Percentiles rank a stretch among this genome's conserved stretches.
phyloP scores from a whole-genome alignment of 2,888 invertebrate genomes.

The Spicauda simplicius region DNA sequence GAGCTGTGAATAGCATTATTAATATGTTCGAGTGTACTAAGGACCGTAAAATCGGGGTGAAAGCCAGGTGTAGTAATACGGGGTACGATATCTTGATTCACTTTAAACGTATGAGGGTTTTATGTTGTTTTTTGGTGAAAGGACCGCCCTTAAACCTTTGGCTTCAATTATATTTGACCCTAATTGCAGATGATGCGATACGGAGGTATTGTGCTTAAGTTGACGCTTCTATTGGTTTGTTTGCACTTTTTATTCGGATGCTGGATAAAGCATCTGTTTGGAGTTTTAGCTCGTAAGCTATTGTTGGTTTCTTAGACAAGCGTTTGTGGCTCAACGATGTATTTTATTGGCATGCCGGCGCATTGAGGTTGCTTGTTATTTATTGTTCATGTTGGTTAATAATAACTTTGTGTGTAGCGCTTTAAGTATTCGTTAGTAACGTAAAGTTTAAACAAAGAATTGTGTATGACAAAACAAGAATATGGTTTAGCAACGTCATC shows the following conservation, averaged over 20 bases:
- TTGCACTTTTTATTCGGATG: conserved; percentile 59
- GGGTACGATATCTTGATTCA: conserved; percentile 79
- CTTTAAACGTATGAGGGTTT: conserved; percentile 71
- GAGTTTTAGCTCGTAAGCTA: conserved; percentile 15
- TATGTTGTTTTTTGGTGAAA: conserved; percentile 70
- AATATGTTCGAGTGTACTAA: conserved; percentile 66
- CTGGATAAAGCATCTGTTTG: conserved; percentile 56
- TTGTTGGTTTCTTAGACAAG: conserved; percentile 34
- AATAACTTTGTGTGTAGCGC: conserved; percentile 3
- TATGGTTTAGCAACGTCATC: no score
- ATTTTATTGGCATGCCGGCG: conserved; percentile 34
- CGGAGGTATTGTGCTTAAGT: conserved; percentile 66
- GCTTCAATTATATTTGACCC: conserved; percentile 82
- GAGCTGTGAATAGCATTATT: conserved; percentile 72
- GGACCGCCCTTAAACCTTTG: conserved; percentile 75
- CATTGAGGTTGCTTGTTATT: conserved; percentile 33
- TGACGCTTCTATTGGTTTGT: conserved; percentile 76
- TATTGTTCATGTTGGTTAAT: conserved; percentile 29
- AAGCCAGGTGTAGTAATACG: conserved; percentile 70
- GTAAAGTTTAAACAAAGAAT: no score
- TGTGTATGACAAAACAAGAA: no score
- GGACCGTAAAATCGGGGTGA: conserved; percentile 61
- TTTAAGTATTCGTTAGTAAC: no score
- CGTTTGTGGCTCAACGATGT: conserved; percentile 28
- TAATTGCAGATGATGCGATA: conserved; percentile 84